Evolutionary conservation across 2,888 invertebrate genomes (phyloP), one percentile per base, ranked within the genome.

Genomic region (Tortricodes alternella): DNA sequence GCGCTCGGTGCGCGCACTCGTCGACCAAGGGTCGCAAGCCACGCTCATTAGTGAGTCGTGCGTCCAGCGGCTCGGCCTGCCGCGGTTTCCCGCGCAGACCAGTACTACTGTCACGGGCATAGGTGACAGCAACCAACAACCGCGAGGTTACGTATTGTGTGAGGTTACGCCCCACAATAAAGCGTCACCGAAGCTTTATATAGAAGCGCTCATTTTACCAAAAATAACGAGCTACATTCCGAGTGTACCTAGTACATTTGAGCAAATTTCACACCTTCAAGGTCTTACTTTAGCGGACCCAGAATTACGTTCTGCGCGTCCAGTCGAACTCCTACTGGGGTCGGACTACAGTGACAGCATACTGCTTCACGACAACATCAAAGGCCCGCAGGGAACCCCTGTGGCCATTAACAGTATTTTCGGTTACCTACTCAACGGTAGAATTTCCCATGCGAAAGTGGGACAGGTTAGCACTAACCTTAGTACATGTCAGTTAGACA

Each of bases 21-120:
- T 44, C 8, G 52, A 43, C 35, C 44, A 52, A 37, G 52, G 44
- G 29, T 51, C 51, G 4, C 51, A 51, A 18, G 43, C 24, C 16
- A 15, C 41, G 41, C 13, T 41, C 21, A 41, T 41, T 9, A 41
- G 21, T 38, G 44, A 44, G 44, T 44, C 44, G 3, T 44, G 44
- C 27, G 44, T 44, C 13, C 34, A 46, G 46, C 49, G 21, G 6
- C 49, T 38, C 27, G 38, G 49, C 13, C 21, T 50, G 29, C 50
- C 50, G 39, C 50, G 50, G 24, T 32, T 15, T n/a, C 41, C 38
- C 27, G 24, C 49, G 6, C 27, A 38, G 7, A 27, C 49, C 2
- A 49, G 49, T 16, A 18, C 38, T 18, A 49, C 49, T 4, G 27
- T 38, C 27, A 24, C 38, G 3, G 49, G 49, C 15, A 38, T 49